These are phyloP conservation scores for Aphelenchoides fujianensis DNA, from an alignment of 1,140 invertebrate genomes.

Conservation along the genomic window DNA sequence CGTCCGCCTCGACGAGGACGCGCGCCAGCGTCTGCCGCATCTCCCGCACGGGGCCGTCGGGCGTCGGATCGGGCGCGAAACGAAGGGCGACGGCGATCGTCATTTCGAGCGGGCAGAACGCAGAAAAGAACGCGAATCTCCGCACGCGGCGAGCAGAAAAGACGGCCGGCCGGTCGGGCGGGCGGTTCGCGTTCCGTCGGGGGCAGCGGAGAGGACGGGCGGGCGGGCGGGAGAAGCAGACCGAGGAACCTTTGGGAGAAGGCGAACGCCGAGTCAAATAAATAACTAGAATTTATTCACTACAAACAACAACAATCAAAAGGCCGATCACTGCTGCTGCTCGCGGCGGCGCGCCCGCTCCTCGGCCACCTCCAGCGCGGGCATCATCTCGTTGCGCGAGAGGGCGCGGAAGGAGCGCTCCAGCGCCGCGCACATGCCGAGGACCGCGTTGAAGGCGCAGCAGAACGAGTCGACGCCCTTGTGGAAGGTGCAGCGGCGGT, in stretches of 20 bases:
- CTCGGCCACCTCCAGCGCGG: background rate
- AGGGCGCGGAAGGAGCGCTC: conserved; percentile 2
- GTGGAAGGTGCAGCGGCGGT: background rate
- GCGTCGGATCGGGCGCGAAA: too few relatives aligned
- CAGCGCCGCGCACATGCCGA: conserved; percentile 10
- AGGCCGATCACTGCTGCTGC: too few relatives aligned
- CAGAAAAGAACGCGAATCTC: too few relatives aligned
- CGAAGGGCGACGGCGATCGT: too few relatives aligned
- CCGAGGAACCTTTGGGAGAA: too few relatives aligned
- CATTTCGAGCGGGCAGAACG: too few relatives aligned
- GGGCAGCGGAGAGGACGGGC: background rate
- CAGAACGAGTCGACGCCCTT: background rate
- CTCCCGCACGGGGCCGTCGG: too few relatives aligned
- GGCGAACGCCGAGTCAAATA: background rate
- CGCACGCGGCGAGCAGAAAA: too few relatives aligned
- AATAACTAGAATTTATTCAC: too few relatives aligned
- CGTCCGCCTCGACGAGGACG: too few relatives aligned
- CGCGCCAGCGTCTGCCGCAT: too few relatives aligned
- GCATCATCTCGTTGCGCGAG: conserved; percentile 11
- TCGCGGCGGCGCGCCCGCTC: background rate
- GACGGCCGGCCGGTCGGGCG: too few relatives aligned
- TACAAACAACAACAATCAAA: conserved; percentile 1
- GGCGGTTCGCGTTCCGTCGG: background rate
- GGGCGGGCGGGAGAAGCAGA: background rate
- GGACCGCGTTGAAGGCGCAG: background rate